Evolutionary conservation across 37 sponge, comb jelly and placozoan genomes (phyloP), one percentile per base, ranked within the genome.

Genomic region (Diacarnus erythraeanus): DNA sequence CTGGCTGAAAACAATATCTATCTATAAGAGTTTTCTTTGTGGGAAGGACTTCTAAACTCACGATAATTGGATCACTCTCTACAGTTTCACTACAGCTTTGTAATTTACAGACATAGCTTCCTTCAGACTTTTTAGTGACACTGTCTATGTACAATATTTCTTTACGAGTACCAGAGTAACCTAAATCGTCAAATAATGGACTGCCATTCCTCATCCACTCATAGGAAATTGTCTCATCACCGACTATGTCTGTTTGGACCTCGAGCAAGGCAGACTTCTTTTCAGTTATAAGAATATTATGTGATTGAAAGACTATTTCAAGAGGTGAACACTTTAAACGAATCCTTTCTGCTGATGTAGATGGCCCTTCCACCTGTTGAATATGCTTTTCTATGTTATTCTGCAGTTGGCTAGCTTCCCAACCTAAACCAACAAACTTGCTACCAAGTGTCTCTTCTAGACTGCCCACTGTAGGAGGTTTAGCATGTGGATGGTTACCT

Each of bases 1-100:
- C 83, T n/a, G 69, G 75, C 65, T 39, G 51, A 10, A 17, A 36
- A 10, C 3, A 6, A 42, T 84, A 84, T 34, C 37, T 42, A 2
- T 63, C 51, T 4, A 43, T 43, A 8, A 65, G 66, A 2, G 2
- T 17, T 31, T 65, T 30, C 9, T 65, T 65, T 10, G 29, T 35
- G 5, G 66, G 31, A 31, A 35, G 9, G 33, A 65, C 27, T 26
- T 6, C 33, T 34, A 65, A 3, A 18, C 1, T 65, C 33, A 65
- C 1, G 30, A 31, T 31, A 30, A 65, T 30, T 18, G 31, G 33
- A 2, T 65, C 35, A 30, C 66, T 31, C 17, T 8, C 12, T 30
- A 65, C 30, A 17, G 29, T 30, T 30, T 65, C 34, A 31, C 9
- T 65, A 31, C 34, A 31, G 2, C 12, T 65, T 8, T 30, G 27